These are phyloP conservation scores for Bufo bufo DNA, from an alignment of 2,113 vertebrate species.

Conservation along the genomic window DNA sequence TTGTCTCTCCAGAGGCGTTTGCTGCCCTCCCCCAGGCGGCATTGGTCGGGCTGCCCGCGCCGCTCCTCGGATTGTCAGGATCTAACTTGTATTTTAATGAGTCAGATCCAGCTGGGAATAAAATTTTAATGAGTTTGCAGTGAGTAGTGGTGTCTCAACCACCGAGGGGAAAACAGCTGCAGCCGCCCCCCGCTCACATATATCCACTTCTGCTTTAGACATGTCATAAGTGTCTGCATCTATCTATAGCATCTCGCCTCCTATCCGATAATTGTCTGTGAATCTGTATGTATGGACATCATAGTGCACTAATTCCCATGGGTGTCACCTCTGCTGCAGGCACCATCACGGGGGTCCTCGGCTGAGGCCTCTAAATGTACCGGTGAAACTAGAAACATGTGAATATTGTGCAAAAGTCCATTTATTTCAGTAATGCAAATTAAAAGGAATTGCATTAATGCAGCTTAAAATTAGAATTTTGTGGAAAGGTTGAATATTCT, in stretches of 20 bases:
- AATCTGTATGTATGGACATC: background rate
- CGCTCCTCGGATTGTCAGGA: conserved; percentile 58
- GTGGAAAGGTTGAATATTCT: too few species aligned
- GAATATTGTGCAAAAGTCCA: too few species aligned
- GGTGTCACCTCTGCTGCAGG: background rate
- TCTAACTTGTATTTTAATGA: conserved; percentile 67
- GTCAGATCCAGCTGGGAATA: conserved; percentile 65
- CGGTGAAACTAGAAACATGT: too few species aligned
- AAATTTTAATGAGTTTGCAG: conserved; percentile 69
- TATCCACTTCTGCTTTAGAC: background rate
- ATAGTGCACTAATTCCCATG: background rate
- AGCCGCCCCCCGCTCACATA: conserved; percentile 24
- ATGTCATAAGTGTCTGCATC: conserved; percentile 2
- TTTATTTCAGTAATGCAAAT: too few species aligned
- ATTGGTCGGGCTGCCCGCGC: background rate
- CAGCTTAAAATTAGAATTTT: too few species aligned
- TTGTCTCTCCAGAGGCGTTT: background rate
- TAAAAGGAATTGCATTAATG: too few species aligned
- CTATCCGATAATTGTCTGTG: conserved; percentile 4
- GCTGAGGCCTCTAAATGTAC: background rate
- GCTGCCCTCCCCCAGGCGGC: conserved; percentile 16
- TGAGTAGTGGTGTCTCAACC: conserved; percentile 49
- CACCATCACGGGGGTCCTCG: background rate
- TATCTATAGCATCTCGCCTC: background rate
- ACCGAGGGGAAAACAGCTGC: conserved; percentile 42